Base-by-base conservation (phyloP, 2,113 vertebrate genomes). In the Hydrolagus affinis region DNA sequence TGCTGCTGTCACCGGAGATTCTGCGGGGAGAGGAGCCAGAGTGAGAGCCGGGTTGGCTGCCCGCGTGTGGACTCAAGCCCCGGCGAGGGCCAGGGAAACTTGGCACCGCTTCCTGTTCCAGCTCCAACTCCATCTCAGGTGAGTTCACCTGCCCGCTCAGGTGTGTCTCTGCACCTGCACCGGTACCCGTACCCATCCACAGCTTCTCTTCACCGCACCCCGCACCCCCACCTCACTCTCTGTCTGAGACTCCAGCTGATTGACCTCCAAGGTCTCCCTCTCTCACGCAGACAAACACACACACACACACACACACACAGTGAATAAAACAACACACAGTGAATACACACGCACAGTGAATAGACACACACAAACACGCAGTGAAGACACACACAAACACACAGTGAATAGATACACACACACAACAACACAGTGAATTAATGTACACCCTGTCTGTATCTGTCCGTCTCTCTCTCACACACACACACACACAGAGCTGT, bases 1-100 rank as follows among this genome's bases (percentile, higher is more conserved):
- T 93, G 85, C 89, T 23, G 17, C 88, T 89, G 85, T 94, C 94
- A 0, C 91, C 88, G 87, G 96, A 90, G 70, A 90, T 88, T 93
- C 97, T 97, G 93, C 62, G 70, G 70, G 56, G 11, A 74, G 32
- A 44, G 71, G 71, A 74, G 72, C 70, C 30, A 17, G 70, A 44
- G 15, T 17, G 66, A 11, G 71, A 74, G 72, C 70, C 30, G 9
- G 70, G 21, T 8, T 17, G 66, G 8, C 4, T 32, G 57, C 64
- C 23, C 30, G 32, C 9, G 23, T 3, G 28, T 74, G 57, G 15
- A 60, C 59, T 77, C 83, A 85, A 85, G 85, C 86, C 85, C 85
- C 78, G 64, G 60, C 88, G 86, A 68, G 85, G 12, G n/a, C 88
- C 69, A 66, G 69, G 59, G 32, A n/a, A 59, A 73, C 76, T 28